Percentiles rank a stretch among this genome's conserved stretches.
These are phyloP conservation scores for Aphelocoma californica DNA, from an alignment of 2,797 vertebrate genomes.

Conservation along the genomic window DNA sequence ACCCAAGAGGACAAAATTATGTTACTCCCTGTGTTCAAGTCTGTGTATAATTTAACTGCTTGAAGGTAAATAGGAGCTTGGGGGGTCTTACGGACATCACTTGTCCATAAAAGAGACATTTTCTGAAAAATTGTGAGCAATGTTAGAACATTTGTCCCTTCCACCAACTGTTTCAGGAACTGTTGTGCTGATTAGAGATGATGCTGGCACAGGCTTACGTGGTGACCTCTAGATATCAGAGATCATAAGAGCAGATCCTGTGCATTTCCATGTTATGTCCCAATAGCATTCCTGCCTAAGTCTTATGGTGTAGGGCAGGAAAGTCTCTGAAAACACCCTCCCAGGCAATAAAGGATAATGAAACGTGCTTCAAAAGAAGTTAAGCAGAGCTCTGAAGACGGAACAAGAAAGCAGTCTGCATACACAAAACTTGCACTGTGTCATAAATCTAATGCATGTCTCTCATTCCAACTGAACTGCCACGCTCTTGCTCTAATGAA, in stretches of 20 bases:
- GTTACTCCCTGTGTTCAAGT: background rate
- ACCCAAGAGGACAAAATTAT: background rate
- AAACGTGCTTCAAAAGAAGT: slow-evolving; percentile 10
- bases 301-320: background rate
- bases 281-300: background rate
- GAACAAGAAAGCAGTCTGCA: slow-evolving; percentile 19
- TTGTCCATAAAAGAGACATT: background rate
- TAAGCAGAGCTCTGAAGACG: background rate
- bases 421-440: background rate
- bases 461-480: background rate
- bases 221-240: background rate
- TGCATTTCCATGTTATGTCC: background rate
- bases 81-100: background rate
- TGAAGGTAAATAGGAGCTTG: background rate
- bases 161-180: background rate
- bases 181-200: background rate
- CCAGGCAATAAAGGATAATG: slow-evolving; percentile 26
- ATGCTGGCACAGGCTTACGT: background rate
- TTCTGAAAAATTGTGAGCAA: background rate
- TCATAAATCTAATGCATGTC: slow-evolving; percentile 24
- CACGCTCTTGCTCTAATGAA: background rate
- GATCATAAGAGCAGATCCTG: background rate
- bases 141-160: background rate
- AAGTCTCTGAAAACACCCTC: background rate
- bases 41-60: background rate